These are phyloP conservation scores for Orthosia gothica DNA, from an alignment of 2,888 invertebrate species.

Conservation along the genomic window DNA sequence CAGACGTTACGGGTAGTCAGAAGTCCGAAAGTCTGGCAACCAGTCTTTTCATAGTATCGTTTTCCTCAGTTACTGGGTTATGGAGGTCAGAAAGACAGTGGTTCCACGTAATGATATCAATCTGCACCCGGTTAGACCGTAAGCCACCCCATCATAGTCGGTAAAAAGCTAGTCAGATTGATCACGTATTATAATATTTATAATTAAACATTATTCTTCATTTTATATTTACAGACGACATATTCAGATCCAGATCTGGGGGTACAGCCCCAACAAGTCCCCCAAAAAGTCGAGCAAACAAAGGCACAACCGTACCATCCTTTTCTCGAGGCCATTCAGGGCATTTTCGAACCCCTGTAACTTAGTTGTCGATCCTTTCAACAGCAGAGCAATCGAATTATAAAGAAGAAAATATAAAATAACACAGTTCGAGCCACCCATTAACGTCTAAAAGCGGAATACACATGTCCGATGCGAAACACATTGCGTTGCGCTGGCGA, in stretches of 20 bases:
- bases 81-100: not conserved
- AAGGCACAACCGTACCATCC: too few relatives aligned
- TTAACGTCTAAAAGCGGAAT: constrained; percentile 41
- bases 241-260: too few relatives aligned
- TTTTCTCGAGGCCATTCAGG: too few relatives aligned
- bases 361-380: not conserved
- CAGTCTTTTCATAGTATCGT: not conserved
- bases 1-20: not conserved
- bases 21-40: not conserved
- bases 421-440: not conserved
- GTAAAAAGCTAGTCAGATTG: not conserved
- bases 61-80: not conserved
- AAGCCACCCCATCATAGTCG: not conserved
- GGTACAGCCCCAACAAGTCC: too few relatives aligned
- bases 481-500: constrained; percentile 39
- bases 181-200: not conserved
- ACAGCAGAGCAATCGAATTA: not conserved
- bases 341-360: too few relatives aligned
- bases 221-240: too few relatives aligned
- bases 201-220: too few relatives aligned
- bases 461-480: constrained; percentile 49
- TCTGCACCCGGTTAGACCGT: not conserved
- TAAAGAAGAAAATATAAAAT: not conserved
- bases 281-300: too few relatives aligned
- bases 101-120: not conserved